phyloP scores from a whole-genome alignment of 2,113 vertebrate genomes.

The Planiliza haematocheilus region DNA sequence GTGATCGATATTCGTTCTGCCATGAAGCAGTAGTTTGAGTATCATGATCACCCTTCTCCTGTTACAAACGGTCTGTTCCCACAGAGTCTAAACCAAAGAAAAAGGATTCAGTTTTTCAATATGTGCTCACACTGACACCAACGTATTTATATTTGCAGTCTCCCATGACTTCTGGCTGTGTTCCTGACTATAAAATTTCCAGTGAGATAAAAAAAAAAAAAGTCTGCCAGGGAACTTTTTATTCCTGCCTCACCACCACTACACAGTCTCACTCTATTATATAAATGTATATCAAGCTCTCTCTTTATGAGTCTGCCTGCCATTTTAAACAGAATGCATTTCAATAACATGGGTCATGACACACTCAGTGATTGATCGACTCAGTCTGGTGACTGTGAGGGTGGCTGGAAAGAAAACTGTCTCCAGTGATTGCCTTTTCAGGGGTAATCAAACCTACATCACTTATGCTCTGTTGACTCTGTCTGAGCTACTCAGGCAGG shows the following conservation, averaged over 20 bases:
- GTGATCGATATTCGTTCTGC: slow-evolving; percentile 52
- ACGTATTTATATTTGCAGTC: slow-evolving; percentile 69
- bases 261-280: neutral
- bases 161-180: slow-evolving; percentile 76
- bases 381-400: slow-evolving; percentile 47
- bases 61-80: slow-evolving; percentile 73
- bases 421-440: slow-evolving; percentile 66
- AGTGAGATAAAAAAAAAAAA: slow-evolving; percentile 4
- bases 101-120: slow-evolving; percentile 33
- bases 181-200: slow-evolving; percentile 54
- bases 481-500: slow-evolving; percentile 51
- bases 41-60: slow-evolving; percentile 58
- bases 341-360: slow-evolving; percentile 30
- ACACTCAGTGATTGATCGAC: slow-evolving; percentile 55
- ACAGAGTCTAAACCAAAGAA: slow-evolving; percentile 50
- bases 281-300: neutral
- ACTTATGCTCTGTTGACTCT: slow-evolving; percentile 60
- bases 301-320: slow-evolving; percentile 7
- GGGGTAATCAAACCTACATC: slow-evolving; percentile 65
- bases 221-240: neutral
- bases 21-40: slow-evolving; percentile 55
- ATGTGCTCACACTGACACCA: slow-evolving; percentile 51
- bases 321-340: neutral
- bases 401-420: slow-evolving; percentile 42
- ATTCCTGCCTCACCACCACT: neutral